Base-by-base conservation (phyloP, 2,888 invertebrate genomes). In the Mythimna ferrago region DNA sequence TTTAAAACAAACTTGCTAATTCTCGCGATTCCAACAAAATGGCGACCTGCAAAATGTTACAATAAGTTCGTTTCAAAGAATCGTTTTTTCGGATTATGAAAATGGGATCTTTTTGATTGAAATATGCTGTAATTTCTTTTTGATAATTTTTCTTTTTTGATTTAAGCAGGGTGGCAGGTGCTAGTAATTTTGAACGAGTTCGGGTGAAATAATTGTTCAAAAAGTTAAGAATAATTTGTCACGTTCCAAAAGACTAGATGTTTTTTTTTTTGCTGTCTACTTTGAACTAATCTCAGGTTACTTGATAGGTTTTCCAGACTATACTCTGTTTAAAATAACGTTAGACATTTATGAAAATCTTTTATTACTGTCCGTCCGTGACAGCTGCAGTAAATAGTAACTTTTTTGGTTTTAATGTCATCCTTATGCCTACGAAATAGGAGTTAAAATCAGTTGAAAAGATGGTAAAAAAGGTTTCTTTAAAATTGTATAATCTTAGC, bases 1-100 rank as follows among this genome's bases (percentile, higher is more conserved):
- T 82, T 80, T 78, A 41, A 74, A 82, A 66, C 58, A 74, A 86
- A 85, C 80, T 87, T 80, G 35, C 60, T 68, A 70, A 86, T 78
- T 82, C 73, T 66, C 66, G 64, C 54, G 54, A 68, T 71, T 74
- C 71, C 19, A 70, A 58, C 57, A 76, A 70, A 85, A 79, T 65
- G 73, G 53, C 64, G 66, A 67, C 77, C 68, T 61, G 51, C 71
- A 72, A 74, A 76, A 79, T 75, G 66, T 81, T 65, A 66, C 67
- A 70, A 73, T 74, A 87, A 86, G 66, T 81, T 78, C 54, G 62
- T 51, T 65, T 58, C 38, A 66, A 76, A 76, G 71, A 81, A 82
- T 77, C 9, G 65, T 58, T 78, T 80, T 76, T 69, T 58, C 44
- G 69, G 76, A 85, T 86, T 85, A 85, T 79, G 73, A 44, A 70